A percentile compares a stretch with the other conserved stretches of the same genome.
These are phyloP conservation scores for Ailuropoda melanoleuca DNA, from an alignment of 2,113 vertebrate genomes.

Conservation along the genomic window DNA sequence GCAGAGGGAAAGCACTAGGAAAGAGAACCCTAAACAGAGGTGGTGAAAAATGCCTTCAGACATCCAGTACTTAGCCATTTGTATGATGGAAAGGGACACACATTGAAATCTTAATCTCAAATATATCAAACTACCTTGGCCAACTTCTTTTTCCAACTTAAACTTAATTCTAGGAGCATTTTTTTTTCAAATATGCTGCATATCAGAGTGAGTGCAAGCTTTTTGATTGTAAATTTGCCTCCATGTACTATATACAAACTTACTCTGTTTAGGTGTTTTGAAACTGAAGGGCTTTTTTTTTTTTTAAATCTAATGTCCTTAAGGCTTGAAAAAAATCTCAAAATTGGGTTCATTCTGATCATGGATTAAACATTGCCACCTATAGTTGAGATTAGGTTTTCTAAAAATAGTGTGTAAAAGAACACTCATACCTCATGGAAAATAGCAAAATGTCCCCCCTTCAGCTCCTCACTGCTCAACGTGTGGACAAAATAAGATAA, in stretches of 20 bases:
- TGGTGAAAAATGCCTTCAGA: background rate
- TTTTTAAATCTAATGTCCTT: background rate
- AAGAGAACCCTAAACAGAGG: background rate
- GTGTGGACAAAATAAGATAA: background rate
- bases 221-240: constrained; percentile 1
- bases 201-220: background rate
- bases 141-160: constrained; percentile 13
- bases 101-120: background rate
- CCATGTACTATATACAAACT: background rate
- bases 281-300: background rate
- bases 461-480: background rate
- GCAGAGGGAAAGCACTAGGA: background rate
- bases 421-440: background rate
- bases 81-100: background rate
- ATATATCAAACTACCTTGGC: background rate
- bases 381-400: constrained; percentile 28
- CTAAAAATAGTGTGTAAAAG: background rate
- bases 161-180: background rate
- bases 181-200: background rate
- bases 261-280: background rate
- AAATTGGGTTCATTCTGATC: background rate
- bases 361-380: constrained; percentile 21
- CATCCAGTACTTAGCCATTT: background rate
- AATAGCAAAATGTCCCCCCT: background rate
- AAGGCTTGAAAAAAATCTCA: constrained; percentile 8